Evolutionary conservation across 2,797 vertebrate genomes (phyloP).

Genomic region (Lagorchestes hirsutus): DNA sequence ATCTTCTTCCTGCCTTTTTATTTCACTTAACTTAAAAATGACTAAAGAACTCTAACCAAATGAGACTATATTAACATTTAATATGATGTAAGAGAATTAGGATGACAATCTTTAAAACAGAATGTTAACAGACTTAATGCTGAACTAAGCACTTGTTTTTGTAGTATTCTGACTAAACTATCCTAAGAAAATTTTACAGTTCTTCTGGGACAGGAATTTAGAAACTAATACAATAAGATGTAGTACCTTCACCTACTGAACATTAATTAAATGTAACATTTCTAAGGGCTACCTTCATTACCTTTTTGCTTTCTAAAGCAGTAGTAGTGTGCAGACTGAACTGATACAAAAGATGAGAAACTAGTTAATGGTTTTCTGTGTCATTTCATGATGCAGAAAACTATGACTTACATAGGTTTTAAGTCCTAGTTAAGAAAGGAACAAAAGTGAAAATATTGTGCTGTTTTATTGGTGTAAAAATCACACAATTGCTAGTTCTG

Average conservation of each 20-base stretch:
- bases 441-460: conserved; percentile 94
- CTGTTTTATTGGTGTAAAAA: conserved; percentile 98
- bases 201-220: not conserved
- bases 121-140: not conserved
- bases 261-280: conserved; percentile 1
- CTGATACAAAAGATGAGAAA: conserved; percentile 16
- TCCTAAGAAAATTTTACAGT: conserved; percentile 41
- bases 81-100: conserved; percentile 48
- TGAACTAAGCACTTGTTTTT: conserved; percentile 14
- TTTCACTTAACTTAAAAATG: not conserved
- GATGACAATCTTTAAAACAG: conserved; percentile 36
- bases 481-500: conserved; percentile 96
- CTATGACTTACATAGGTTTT: conserved; percentile 62
- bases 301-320: conserved; percentile 50
- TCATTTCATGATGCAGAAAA: conserved; percentile 18
- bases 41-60: conserved; percentile 45
- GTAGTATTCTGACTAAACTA: conserved; percentile 17
- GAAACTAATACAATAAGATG: conserved; percentile 13
- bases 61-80: conserved; percentile 12
- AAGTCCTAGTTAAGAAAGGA: conserved; percentile 80
- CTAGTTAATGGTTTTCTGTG: conserved; percentile 42
- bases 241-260: conserved; percentile 27
- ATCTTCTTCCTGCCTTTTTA: not conserved
- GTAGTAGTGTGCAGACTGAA: conserved; percentile 16
- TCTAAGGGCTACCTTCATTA: conserved; percentile 11